Evolutionary conservation across 2,888 invertebrate genomes (phyloP), one percentile per base, ranked within the genome.

Genomic region (Agonopterix heracliana): DNA sequence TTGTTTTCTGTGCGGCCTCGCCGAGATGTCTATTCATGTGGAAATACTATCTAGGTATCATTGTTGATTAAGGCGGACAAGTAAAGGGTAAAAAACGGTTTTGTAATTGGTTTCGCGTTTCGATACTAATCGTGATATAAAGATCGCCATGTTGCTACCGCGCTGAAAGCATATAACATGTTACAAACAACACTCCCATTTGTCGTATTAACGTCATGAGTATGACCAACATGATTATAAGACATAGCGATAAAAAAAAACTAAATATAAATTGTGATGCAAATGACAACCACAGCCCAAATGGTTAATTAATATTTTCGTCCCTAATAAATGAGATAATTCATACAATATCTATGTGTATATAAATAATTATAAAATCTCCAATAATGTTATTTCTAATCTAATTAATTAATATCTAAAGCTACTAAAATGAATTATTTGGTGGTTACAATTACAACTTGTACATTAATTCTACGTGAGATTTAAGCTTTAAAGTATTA

Each of bases 401-500:
- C 52, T 63, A 62, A 60, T 64, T 65, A 1, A 65, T 70, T 67
- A 68, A 46, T 50, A 47, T 47, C 48, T 55, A 55, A 67, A 61
- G 63, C 74, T 81, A 78, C 72, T 75, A 78, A 68, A 80, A 74
- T 71, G 72, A 77, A 77, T 80, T 79, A 81, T 85, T 86, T 86
- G 87, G 87, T 87, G 87, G 86, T 86, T 84, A 86, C 68, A 78
- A 73, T 86, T 84, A 85, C 68, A 78, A 72, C 72, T 87, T 86
- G 86, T 86, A 86, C 85, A 81, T 80, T 80, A 74, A 68, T 17
- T 41, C 40, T 50, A 51, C 41, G 36, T 47, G 43, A 60, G 52
- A 49, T 44, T 26, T 38, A 46, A 52, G 44, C 10, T 41, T 46
- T 12, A 1, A 45, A 26, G 26, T 26, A 26, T 26, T 5, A 5